These are phyloP conservation scores for Ctenomys sociabilis DNA, from an alignment of 2,113 vertebrate species.

Conservation along the genomic window DNA sequence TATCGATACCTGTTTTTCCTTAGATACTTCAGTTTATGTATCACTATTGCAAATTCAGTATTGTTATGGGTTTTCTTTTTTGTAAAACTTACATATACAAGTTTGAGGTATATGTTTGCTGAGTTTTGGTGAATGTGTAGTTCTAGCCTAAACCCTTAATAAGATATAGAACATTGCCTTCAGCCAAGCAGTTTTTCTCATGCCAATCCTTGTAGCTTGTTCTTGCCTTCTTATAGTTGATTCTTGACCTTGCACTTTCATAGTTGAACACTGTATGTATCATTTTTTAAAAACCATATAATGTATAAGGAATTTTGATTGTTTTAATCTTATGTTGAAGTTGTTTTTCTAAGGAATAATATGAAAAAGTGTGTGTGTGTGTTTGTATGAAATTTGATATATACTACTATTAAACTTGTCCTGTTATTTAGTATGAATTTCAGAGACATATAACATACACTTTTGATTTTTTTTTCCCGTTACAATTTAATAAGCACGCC, in stretches of 20 bases:
- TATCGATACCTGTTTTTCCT: neutral
- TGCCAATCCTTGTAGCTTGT: neutral
- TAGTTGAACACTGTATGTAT: neutral
- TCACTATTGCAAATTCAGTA: neutral
- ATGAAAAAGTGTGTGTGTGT: neutral
- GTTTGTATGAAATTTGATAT: neutral
- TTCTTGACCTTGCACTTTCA: neutral
- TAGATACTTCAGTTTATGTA: neutral
- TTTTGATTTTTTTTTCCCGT: neutral
- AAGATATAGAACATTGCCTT: neutral
- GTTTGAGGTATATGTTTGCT: neutral
- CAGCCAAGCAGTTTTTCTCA: neutral
- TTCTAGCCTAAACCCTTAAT: neutral
- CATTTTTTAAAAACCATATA: neutral
- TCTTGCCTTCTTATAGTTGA: neutral
- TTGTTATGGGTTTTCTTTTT: neutral
- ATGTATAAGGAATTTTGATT: neutral
- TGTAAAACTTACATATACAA: neutral
- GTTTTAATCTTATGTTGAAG: neutral
- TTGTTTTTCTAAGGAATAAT: neutral
- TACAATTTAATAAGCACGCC: constrained; percentile 89
- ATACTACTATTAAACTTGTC: neutral
- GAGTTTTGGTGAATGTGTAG: neutral
- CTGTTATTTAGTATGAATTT: constrained; percentile 37
- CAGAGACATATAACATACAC: neutral